phyloP scores from a whole-genome alignment of 1,140 invertebrate species.

The Drosophila punjabiensis region DNA sequence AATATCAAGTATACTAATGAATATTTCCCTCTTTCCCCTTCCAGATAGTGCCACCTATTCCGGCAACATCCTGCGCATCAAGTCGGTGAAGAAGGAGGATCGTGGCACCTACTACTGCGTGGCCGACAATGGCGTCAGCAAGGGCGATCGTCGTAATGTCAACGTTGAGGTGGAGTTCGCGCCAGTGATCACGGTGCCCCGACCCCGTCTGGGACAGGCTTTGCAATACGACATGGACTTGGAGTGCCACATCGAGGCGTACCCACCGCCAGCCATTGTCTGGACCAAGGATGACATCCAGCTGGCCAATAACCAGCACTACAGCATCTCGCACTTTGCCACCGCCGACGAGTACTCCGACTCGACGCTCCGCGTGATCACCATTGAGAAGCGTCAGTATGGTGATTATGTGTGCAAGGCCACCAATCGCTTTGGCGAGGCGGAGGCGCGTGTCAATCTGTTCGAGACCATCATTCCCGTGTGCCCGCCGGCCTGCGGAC shows the following conservation, averaged over 20 bases:
- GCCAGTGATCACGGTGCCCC: slow-evolving; percentile 93
- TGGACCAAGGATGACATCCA: slow-evolving; percentile 94
- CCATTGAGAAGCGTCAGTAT: slow-evolving; percentile 96
- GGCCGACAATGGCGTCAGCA: slow-evolving; percentile 95
- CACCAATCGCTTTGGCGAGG: slow-evolving; percentile 93
- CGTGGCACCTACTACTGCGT: slow-evolving; percentile 97
- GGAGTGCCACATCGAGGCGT: slow-evolving; percentile 96
- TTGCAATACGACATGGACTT: slow-evolving; percentile 96
- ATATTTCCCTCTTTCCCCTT: slow-evolving; percentile 18
- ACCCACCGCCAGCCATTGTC: slow-evolving; percentile 94
- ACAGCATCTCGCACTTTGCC: slow-evolving; percentile 94
- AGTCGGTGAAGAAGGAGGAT: slow-evolving; percentile 93
- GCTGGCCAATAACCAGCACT: slow-evolving; percentile 95
- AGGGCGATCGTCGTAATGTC: slow-evolving; percentile 93
- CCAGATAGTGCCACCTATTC: slow-evolving; percentile 87
- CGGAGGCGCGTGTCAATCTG: slow-evolving; percentile 91
- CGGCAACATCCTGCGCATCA: slow-evolving; percentile 94
- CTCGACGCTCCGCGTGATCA: slow-evolving; percentile 94
- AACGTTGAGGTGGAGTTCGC: slow-evolving; percentile 95
- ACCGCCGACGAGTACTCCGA: slow-evolving; percentile 96
- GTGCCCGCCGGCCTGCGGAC: slow-evolving; percentile 96
- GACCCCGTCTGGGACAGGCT: slow-evolving; percentile 93
- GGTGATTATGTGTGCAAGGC: slow-evolving; percentile 95
- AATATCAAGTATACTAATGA: not conserved
- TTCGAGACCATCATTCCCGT: slow-evolving; percentile 96